Evolutionary conservation across 2,113 vertebrate genomes (phyloP), one percentile per base, ranked within the genome.

Genomic region (Bujurquina vittata): DNA sequence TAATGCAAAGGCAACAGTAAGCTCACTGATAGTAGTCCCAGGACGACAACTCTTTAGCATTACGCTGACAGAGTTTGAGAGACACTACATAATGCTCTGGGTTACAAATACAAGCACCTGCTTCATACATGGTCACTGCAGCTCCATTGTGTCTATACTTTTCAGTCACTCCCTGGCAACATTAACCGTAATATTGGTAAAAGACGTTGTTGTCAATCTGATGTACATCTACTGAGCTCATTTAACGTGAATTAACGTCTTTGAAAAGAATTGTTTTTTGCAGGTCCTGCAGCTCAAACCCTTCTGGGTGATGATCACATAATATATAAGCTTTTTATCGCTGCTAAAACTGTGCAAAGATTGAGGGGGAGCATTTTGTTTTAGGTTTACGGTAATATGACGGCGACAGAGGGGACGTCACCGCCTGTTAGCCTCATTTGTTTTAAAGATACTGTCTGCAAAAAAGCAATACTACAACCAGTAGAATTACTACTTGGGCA

Each of bases 141-240:
- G 76, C 67, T 79, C 80, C 87, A 90, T 89, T 89, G 89, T 92
- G 89, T 87, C 54, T 79, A 54, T 56, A 29, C 4, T 40, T 22
- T 43, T 7, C 74, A 57, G 69, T 73, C 69, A 67, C 84, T 81
- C 81, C 87, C 89, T 12, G 65, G 85, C 40, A 69, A 84, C 88
- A 18, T 0, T 0, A 12, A 77, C 90, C 89, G 86, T 85, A 91
- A 87, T 80, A 40, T 18, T 1, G 0, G 4, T 52, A 89, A 81
- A 54, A 80, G 17, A 33, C 65, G 9, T 11, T 3, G 9, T 5
- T 26, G 37, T 5, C 11, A 22, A 56, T 67, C 40, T 4, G 31
- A n/a, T 0, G 0, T 4, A 9, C 2, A 5, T 23, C 2, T 2
- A 20, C 12, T 33, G 18, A 33, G 12, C 40, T 52, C 23, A 2